A percentile compares a stretch with the other conserved stretches of the same genome.
Conservation (phyloP, 1,140 invertebrate genomes). For the Bombus fervidus region DNA sequence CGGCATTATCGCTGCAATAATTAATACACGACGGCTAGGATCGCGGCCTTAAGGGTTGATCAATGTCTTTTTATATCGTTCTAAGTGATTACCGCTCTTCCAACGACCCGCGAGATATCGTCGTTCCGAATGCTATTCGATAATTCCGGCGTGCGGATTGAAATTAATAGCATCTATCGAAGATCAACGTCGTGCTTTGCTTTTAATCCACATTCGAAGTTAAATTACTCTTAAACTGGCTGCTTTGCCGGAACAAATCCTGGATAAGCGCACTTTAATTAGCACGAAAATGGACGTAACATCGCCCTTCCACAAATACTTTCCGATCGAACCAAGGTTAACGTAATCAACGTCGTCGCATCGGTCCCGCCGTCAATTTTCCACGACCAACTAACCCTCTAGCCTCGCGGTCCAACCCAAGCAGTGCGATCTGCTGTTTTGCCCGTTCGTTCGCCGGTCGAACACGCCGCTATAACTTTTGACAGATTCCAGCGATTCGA, state of each 20-base stretch:
- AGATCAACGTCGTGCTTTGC: slow-evolving; percentile 49
- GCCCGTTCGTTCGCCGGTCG: neutral
- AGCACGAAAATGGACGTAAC: slow-evolving; percentile 39
- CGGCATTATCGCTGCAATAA: neutral
- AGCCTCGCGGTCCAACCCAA: neutral
- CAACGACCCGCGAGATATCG: neutral
- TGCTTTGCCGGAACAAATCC: slow-evolving; percentile 36
- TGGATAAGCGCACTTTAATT: slow-evolving; percentile 56
- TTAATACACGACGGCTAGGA: neutral
- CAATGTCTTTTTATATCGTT: slow-evolving; percentile 58
- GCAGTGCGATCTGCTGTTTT: too few species aligned
- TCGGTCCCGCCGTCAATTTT: slow-evolving; percentile 31
- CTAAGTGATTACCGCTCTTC: slow-evolving; percentile 26
- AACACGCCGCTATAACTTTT: neutral
- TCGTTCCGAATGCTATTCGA: slow-evolving; percentile 17
- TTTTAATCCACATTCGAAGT: slow-evolving; percentile 55
- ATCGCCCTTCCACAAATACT: slow-evolving; percentile 52
- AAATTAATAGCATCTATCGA: slow-evolving; percentile 53
- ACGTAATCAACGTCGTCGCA: slow-evolving; percentile 34
- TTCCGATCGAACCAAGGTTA: slow-evolving; percentile 56
- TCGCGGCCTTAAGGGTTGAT: slow-evolving; percentile 10
- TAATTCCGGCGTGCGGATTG: slow-evolving; percentile 51
- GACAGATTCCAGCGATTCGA: neutral
- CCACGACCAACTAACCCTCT: slow-evolving; percentile 14
- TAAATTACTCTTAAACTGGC: slow-evolving; percentile 48